Evolutionary conservation across 2,888 invertebrate genomes (phyloP).

Genomic region (Oegoconia quadripuncta): DNA sequence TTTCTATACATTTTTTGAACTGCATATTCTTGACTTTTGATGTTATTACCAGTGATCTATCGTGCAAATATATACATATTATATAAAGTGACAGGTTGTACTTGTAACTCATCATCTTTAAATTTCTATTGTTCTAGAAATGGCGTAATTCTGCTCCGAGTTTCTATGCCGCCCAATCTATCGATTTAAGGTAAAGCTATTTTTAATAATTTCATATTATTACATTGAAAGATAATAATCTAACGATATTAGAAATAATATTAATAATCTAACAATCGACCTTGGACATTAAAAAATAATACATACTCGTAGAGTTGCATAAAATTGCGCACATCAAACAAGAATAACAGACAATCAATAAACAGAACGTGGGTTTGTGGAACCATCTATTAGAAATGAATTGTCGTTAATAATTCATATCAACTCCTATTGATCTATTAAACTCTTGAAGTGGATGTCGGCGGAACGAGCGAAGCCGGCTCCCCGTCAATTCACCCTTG

Average conservation of each 20-base stretch:
- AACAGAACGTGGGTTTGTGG: neutral
- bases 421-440: constrained; percentile 68
- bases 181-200: constrained; percentile 62
- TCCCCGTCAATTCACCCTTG: constrained; percentile 51
- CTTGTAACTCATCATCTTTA: neutral
- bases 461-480: constrained; percentile 38
- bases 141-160: constrained; percentile 71
- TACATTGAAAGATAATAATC: neutral
- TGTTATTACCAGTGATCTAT: no score
- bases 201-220: constrained; percentile 16
- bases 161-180: constrained; percentile 67
- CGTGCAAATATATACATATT: no score
- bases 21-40: no score
- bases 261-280: neutral
- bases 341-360: neutral
- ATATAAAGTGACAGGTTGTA: no score
- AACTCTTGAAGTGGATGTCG: constrained; percentile 35
- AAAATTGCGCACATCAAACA: no score
- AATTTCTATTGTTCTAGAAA: constrained; percentile 56
- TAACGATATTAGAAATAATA: neutral
- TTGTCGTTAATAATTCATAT: constrained; percentile 56
- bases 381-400: constrained; percentile 48
- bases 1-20: neutral
- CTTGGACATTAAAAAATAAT: no score
- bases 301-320: no score